A percentile compares a stretch with the other conserved stretches of the same genome.
phyloP scores from a whole-genome alignment of 2,113 vertebrate species.

The Poeciliopsis turrubarensis region DNA sequence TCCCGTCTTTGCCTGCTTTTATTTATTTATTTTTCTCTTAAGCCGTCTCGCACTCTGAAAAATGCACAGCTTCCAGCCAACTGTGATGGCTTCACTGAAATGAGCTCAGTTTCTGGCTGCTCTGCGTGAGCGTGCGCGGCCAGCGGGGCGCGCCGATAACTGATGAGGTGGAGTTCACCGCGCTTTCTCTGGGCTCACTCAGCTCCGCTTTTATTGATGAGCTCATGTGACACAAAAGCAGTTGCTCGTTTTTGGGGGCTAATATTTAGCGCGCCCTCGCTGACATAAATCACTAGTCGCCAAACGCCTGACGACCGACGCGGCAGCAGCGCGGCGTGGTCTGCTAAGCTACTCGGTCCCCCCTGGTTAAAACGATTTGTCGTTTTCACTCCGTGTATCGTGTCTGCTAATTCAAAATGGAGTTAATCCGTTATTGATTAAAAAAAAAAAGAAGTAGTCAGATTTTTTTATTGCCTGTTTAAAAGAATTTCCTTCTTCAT shows the following conservation, averaged over 20 bases:
- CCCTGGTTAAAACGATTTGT: no score
- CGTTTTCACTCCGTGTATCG: no score
- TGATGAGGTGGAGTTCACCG: slow-evolving; percentile 9
- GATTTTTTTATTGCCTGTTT: no score
- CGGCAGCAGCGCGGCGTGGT: no score
- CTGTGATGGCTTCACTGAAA: slow-evolving; percentile 14
- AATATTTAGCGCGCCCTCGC: background rate
- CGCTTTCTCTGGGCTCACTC: background rate
- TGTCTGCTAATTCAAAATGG: no score
- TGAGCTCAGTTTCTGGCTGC: slow-evolving; percentile 23
- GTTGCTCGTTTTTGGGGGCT: slow-evolving; percentile 1
- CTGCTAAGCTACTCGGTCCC: no score
- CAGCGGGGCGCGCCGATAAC: slow-evolving; percentile 8
- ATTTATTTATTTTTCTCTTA: background rate
- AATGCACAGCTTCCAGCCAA: slow-evolving; percentile 29
- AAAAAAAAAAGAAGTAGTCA: no score
- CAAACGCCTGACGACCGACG: background rate
- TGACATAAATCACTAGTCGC: no score
- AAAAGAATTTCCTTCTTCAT: no score
- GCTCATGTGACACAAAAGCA: background rate
- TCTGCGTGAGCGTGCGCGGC: background rate
- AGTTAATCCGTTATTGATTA: no score
- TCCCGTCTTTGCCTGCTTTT: background rate
- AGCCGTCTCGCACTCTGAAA: background rate
- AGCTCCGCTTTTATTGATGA: slow-evolving; percentile 1